Evolutionary conservation across 2,797 vertebrate genomes (phyloP).

Genomic region (Platalea minor): DNA sequence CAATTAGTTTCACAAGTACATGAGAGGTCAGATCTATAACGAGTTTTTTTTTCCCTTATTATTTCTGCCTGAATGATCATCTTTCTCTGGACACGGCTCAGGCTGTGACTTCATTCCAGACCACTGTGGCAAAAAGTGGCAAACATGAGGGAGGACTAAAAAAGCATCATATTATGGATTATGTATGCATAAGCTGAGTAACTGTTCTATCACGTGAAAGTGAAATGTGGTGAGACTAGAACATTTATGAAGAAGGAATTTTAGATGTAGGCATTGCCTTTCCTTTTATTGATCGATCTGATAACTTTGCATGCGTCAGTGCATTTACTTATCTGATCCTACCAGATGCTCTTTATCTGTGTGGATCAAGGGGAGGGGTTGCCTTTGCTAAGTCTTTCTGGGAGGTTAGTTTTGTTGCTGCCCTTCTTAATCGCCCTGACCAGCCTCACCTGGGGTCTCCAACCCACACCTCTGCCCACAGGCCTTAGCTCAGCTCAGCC

Average conservation of each 20-base stretch:
- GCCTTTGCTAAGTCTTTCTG: background rate
- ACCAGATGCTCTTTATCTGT: background rate
- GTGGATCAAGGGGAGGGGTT: background rate
- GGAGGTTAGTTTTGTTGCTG: background rate
- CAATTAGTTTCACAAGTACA: slow-evolving; percentile 40
- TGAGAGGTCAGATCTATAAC: slow-evolving; percentile 44
- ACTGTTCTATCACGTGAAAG: background rate
- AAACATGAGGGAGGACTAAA: background rate
- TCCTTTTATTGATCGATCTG: background rate
- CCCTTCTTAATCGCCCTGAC: background rate
- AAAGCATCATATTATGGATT: background rate
- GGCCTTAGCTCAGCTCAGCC: background rate
- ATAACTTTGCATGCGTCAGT: background rate
- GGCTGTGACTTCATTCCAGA: background rate
- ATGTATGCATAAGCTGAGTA: background rate
- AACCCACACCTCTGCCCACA: background rate
- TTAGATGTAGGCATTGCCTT: background rate
- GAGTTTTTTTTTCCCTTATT: background rate
- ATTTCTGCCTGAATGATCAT: slow-evolving; percentile 24
- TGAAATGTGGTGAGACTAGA: background rate
- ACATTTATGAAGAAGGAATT: background rate
- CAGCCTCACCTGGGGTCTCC: background rate
- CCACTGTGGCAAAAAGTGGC: background rate
- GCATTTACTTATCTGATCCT: background rate
- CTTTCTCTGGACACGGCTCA: background rate